A percentile compares a stretch with the other conserved stretches of the same genome.
Conservation (phyloP, 2,888 invertebrate genomes). For the Cyaniris semiargus region DNA sequence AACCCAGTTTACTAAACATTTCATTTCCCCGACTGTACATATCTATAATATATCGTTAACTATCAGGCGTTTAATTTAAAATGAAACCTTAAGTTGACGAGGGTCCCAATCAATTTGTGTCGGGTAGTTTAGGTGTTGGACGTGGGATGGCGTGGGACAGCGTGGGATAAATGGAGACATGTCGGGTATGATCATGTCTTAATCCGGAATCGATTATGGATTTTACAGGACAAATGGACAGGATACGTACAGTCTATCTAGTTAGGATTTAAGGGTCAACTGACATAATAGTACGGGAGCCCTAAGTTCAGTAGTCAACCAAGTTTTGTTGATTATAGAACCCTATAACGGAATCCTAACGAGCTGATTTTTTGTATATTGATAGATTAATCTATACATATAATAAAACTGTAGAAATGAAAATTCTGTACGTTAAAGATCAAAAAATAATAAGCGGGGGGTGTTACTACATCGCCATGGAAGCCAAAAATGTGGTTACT, state of each 20-base stretch:
- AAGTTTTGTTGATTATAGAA: too few species aligned
- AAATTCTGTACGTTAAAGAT: too few species aligned
- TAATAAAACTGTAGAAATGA: too few species aligned
- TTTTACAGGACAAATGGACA: neutral
- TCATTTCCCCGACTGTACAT: neutral
- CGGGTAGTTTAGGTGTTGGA: neutral
- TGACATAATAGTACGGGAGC: too few species aligned
- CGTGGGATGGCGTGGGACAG: neutral
- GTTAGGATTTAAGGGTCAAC: too few species aligned
- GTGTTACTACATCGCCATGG: too few species aligned
- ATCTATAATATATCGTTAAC: neutral
- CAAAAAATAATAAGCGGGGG: too few species aligned
- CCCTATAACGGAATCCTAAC: too few species aligned
- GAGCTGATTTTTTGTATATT: too few species aligned
- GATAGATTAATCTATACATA: too few species aligned
- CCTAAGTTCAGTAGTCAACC: too few species aligned
- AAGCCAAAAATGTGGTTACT: too few species aligned
- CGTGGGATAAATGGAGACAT: neutral
- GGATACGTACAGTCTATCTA: neutral
- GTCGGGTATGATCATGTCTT: neutral
- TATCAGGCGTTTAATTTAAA: neutral
- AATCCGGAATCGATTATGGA: slow-evolving; percentile 4
- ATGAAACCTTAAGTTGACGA: neutral
- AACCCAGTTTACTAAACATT: neutral
- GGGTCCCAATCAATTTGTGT: slow-evolving; percentile 9